phyloP scores from a whole-genome alignment of 2,888 invertebrate genomes.

The Halocaridina rubra region DNA sequence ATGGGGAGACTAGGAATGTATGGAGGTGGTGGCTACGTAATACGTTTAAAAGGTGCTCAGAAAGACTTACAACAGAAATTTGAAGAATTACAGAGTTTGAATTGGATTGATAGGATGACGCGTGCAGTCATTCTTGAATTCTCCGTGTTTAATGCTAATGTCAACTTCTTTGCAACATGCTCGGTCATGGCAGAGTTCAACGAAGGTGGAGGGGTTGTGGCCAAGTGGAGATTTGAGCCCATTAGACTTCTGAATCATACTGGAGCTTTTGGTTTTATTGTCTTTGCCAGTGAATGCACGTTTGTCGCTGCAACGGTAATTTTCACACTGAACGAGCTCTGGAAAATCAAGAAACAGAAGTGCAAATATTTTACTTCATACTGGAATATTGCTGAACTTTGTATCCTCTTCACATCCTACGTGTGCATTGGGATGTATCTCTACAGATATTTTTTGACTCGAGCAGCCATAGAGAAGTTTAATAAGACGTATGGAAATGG shows the following conservation, averaged over 20 bases:
- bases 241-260: conserved; percentile 26
- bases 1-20: conserved; percentile 69
- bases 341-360: conserved; percentile 54
- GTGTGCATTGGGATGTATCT: conserved; percentile 43
- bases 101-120: conserved; percentile 71
- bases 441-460: conserved; percentile 30
- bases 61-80: conserved; percentile 66
- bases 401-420: conserved; percentile 48
- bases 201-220: conserved; percentile 64
- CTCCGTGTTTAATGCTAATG: conserved; percentile 71
- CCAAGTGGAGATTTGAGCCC: conserved; percentile 63
- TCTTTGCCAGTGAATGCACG: conserved; percentile 69
- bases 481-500: conserved; percentile 60
- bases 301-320: conserved; percentile 69
- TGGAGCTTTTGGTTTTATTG: conserved; percentile 66
- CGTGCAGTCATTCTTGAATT: conserved; percentile 72
- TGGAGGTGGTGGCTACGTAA: conserved; percentile 71
- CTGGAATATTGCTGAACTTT: conserved; percentile 52
- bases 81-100: conserved; percentile 66
- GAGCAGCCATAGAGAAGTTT: conserved; percentile 25
- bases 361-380: conserved; percentile 49
- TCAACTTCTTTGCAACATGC: conserved; percentile 66
- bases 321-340: conserved; percentile 66
- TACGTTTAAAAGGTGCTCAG: conserved; percentile 65
- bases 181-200: conserved; percentile 62